A percentile compares a stretch with the other conserved stretches of the same genome.
Conservation (phyloP, 2,888 invertebrate species). For the Aleiodes testaceus region DNA sequence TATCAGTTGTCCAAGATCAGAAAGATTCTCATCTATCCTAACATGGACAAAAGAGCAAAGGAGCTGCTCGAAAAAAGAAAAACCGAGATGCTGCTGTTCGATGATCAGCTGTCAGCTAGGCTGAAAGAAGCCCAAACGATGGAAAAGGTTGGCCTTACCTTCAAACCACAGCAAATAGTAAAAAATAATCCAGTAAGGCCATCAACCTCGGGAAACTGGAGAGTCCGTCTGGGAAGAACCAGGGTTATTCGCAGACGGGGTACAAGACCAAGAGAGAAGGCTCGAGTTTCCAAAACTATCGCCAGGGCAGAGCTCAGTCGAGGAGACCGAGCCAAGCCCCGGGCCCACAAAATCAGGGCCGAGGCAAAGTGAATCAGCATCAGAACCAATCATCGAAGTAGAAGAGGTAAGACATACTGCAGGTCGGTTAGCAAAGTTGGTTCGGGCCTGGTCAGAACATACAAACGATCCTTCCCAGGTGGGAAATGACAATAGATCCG, state of each 20-base stretch:
- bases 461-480: conserved; percentile 19
- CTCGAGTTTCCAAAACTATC: conserved; percentile 27
- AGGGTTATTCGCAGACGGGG: conserved; percentile 40
- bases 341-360: conserved; percentile 7
- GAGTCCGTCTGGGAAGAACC: conserved; percentile 40
- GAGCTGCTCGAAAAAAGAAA: conserved; percentile 45
- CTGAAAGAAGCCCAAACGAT: conserved; percentile 46
- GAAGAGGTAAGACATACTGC: conserved; percentile 32
- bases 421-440: conserved; percentile 26
- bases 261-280: conserved; percentile 29
- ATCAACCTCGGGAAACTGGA: conserved; percentile 44
- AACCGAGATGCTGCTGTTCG: conserved; percentile 45
- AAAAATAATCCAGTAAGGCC: conserved; percentile 38
- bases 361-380: background rate
- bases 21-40: conserved; percentile 48
- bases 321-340: background rate
- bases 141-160: conserved; percentile 44
- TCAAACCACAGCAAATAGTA: conserved; percentile 40
- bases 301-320: conserved; percentile 21
- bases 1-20: conserved; percentile 42
- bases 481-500: too few species aligned
- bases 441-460: conserved; percentile 23
- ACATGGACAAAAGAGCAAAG: conserved; percentile 44
- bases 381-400: conserved; percentile 1
- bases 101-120: conserved; percentile 44